A percentile compares a stretch with the other conserved stretches of the same genome.
Conservation (phyloP, 2,797 vertebrate species). For the Liparis tanakae region DNA sequence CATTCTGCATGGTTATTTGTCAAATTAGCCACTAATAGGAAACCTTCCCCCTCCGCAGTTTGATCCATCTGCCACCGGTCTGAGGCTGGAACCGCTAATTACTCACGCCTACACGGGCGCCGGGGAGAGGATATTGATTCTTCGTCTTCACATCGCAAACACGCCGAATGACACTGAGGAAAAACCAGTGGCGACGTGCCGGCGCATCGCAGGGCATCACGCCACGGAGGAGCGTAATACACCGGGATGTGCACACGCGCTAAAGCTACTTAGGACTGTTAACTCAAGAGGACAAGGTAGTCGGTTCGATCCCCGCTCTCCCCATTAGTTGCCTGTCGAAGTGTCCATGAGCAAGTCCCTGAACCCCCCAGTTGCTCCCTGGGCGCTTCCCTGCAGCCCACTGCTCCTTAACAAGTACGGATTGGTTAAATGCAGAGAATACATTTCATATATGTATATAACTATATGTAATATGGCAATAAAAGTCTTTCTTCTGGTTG, state of each 20-base stretch:
- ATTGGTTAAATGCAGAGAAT: no score
- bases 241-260: slow-evolving; percentile 28
- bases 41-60: slow-evolving; percentile 37
- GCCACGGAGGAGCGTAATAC: slow-evolving; percentile 30
- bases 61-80: slow-evolving; percentile 62
- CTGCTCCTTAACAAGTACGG: no score
- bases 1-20: slow-evolving; percentile 51
- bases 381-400: no score
- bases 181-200: slow-evolving; percentile 39
- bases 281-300: slow-evolving; percentile 48
- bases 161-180: slow-evolving; percentile 53
- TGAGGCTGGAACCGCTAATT: slow-evolving; percentile 65
- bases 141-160: slow-evolving; percentile 61
- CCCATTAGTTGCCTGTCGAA: no score
- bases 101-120: slow-evolving; percentile 57
- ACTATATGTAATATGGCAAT: no score
- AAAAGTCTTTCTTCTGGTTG: not conserved
- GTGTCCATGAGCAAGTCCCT: no score
- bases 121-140: slow-evolving; percentile 65
- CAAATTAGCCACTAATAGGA: slow-evolving; percentile 54
- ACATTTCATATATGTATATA: no score
- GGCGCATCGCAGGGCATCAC: slow-evolving; percentile 20
- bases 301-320: no score
- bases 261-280: slow-evolving; percentile 25
- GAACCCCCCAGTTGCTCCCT: no score